These are phyloP conservation scores for Mus pahari DNA, from an alignment of 2,113 vertebrate genomes.

Conservation along the genomic window DNA sequence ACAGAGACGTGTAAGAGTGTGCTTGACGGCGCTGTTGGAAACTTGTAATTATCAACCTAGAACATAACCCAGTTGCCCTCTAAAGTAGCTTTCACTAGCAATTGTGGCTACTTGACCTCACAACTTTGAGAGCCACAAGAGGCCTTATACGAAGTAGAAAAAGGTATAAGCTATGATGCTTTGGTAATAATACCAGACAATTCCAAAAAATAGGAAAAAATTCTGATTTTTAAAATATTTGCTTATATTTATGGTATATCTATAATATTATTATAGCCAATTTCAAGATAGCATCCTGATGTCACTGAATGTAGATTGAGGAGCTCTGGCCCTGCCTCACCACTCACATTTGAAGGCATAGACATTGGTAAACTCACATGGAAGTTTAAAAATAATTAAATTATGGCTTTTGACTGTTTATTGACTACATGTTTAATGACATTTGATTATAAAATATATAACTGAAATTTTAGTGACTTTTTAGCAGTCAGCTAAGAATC, in stretches of 20 bases:
- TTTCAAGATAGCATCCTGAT: not conserved
- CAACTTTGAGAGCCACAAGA: not conserved
- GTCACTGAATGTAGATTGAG: not conserved
- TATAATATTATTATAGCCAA: not conserved
- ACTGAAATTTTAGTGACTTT: constrained; percentile 38
- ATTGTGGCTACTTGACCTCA: not conserved
- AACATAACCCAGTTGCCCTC: not conserved
- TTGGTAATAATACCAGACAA: not conserved
- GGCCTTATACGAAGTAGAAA: not conserved
- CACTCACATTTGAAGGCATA: not conserved
- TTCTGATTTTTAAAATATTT: not conserved
- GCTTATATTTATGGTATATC: not conserved
- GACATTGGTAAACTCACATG: not conserved
- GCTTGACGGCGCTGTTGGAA: not conserved
- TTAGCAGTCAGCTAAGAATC: not conserved
- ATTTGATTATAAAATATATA: not conserved
- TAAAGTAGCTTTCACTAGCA: not conserved
- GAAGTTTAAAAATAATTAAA: not conserved
- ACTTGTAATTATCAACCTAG: not conserved
- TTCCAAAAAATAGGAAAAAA: not conserved
- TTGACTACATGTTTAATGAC: not conserved
- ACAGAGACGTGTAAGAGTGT: not conserved
- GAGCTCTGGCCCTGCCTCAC: not conserved
- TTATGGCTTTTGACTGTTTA: constrained; percentile 52
- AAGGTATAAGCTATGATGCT: not conserved